Conservation (phyloP, 1,140 invertebrate genomes). For the Pseudomyrmex sp. region DNA sequence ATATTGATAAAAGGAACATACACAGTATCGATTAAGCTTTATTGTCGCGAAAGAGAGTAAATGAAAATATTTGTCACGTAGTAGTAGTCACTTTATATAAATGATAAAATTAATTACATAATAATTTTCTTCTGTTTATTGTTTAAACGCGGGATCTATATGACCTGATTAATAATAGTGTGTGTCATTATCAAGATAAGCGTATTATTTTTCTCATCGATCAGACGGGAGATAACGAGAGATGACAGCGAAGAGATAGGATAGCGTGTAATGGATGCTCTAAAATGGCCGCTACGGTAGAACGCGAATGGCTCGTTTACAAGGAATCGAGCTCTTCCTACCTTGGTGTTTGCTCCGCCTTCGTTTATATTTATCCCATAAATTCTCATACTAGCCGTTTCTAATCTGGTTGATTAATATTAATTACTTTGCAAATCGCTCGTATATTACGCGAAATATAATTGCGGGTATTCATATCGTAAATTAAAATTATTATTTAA, state of each 20-base stretch:
- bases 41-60: no score
- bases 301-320: conserved; percentile 72
- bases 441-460: neutral
- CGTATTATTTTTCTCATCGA: no score
- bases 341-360: conserved; percentile 75
- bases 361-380: conserved; percentile 60
- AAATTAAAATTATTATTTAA: neutral
- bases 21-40: no score
- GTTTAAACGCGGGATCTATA: no score
- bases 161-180: no score
- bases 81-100: no score
- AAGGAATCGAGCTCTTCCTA: conserved; percentile 67
- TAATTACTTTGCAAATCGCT: neutral
- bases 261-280: conserved; percentile 65
- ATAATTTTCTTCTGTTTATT: neutral
- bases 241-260: conserved; percentile 67
- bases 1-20: no score
- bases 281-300: conserved; percentile 77
- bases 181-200: neutral
- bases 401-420: neutral
- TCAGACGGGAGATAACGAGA: conserved; percentile 42
- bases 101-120: neutral
- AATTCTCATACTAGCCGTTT: neutral
- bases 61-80: no score
- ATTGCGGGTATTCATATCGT: no score